Evolutionary conservation across 2,797 vertebrate genomes (phyloP).

Genomic region (Intellagama lesueurii): DNA sequence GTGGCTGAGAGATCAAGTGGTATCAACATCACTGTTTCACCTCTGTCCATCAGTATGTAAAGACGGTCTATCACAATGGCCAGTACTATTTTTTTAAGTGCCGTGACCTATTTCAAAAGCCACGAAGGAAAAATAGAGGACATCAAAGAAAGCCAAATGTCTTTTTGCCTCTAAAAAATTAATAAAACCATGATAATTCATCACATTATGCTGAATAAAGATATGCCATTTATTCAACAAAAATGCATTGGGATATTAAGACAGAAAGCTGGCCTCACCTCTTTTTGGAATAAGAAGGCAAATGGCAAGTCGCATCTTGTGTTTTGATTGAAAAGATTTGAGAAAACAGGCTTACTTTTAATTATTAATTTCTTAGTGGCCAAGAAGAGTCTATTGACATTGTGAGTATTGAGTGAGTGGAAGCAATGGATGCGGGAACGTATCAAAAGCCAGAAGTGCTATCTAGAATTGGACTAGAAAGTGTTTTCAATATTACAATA

Average conservation of each 20-base stretch:
- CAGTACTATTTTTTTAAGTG: background rate
- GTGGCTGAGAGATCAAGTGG: background rate
- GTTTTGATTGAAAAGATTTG: background rate
- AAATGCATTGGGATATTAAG: background rate
- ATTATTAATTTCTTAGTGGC: background rate
- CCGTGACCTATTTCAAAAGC: background rate
- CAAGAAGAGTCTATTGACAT: background rate
- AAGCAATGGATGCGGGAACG: background rate
- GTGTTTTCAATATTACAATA: background rate
- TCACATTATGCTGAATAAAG: background rate
- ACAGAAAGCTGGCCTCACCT: background rate
- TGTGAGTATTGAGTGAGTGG: background rate
- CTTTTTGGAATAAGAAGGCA: background rate
- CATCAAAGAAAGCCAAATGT: background rate
- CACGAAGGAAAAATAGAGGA: background rate
- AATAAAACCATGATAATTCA: background rate
- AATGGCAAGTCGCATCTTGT: too few relatives aligned
- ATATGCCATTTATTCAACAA: background rate
- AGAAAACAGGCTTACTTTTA: background rate
- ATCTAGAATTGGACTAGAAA: background rate
- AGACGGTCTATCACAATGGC: background rate
- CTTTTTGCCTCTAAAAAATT: background rate
- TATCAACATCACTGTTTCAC: conserved; percentile 23
- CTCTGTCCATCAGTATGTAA: conserved; percentile 25
- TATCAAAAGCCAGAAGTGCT: background rate